phyloP scores from a whole-genome alignment of 2,888 invertebrate genomes.

The Drosophila infuscata region DNA sequence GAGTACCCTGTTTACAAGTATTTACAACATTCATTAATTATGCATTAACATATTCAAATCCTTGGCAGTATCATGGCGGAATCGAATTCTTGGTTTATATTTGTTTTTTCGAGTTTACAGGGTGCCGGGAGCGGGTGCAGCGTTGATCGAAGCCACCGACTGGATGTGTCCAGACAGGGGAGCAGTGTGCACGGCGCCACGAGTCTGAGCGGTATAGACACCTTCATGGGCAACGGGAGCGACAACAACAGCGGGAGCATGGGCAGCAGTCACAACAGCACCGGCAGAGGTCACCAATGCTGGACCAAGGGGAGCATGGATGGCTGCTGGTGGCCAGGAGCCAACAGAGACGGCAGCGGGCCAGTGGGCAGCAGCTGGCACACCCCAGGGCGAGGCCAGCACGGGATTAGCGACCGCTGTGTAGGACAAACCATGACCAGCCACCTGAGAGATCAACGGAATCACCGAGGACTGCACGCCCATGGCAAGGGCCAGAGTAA shows the following conservation, averaged over 20 bases:
- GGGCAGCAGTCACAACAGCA: constrained; percentile 40
- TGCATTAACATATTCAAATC: constrained; percentile 16
- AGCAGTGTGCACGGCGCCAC: constrained; percentile 81
- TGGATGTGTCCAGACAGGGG: constrained; percentile 80
- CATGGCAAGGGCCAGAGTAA: constrained; percentile 82
- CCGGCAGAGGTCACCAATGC: constrained; percentile 46
- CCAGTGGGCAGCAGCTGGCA: constrained; percentile 39
- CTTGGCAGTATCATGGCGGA: constrained; percentile 61
- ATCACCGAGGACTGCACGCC: constrained; percentile 82
- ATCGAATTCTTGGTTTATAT: not conserved
- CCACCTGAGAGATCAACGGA: constrained; percentile 72
- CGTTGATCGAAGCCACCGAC: constrained; percentile 80
- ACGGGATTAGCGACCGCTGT: constrained; percentile 76
- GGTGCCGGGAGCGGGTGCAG: constrained; percentile 82
- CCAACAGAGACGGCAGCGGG: constrained; percentile 63
- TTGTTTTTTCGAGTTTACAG: constrained; percentile 10
- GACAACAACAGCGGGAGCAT: constrained; percentile 63
- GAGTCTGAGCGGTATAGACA: constrained; percentile 81
- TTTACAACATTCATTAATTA: constrained; percentile 46
- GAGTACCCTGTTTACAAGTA: constrained; percentile 73
- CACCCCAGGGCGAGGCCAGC: constrained; percentile 60
- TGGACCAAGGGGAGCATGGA: constrained; percentile 52
- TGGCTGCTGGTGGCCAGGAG: constrained; percentile 53
- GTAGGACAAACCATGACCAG: constrained; percentile 76
- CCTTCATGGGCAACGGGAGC: constrained; percentile 76